Evolutionary conservation across 2,797 vertebrate genomes (phyloP).

Genomic region (Sebastes wilsoni): DNA sequence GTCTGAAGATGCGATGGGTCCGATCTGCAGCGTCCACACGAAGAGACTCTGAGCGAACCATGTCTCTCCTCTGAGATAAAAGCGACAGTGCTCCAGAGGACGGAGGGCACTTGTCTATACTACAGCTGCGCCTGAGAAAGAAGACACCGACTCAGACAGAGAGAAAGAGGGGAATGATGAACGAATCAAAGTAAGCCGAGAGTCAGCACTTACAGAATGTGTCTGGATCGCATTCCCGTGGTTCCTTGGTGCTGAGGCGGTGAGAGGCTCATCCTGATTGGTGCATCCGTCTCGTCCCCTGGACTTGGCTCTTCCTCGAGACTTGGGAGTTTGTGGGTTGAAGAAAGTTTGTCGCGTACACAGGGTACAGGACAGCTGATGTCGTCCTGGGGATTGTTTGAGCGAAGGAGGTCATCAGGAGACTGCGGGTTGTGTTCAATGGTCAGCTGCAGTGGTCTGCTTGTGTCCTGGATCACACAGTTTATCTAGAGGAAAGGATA

Average conservation of each 20-base stretch:
- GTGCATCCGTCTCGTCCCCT: slow-evolving; percentile 67
- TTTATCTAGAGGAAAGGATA: slow-evolving; percentile 83
- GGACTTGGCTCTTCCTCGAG: slow-evolving; percentile 71
- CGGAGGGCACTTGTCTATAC: slow-evolving; percentile 89
- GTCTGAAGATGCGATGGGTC: slow-evolving; percentile 93
- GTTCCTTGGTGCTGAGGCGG: slow-evolving; percentile 69
- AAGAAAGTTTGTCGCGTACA: slow-evolving; percentile 39
- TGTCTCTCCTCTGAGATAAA: slow-evolving; percentile 88
- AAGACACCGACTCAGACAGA: slow-evolving; percentile 7
- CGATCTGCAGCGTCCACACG: slow-evolving; percentile 84
- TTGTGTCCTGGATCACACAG: slow-evolving; percentile 90
- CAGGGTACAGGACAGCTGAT: slow-evolving; percentile 28
- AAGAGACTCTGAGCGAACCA: slow-evolving; percentile 94
- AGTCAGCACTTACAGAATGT: slow-evolving; percentile 83
- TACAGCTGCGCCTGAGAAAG: slow-evolving; percentile 89
- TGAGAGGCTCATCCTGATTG: slow-evolving; percentile 58
- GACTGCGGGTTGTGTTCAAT: slow-evolving; percentile 90
- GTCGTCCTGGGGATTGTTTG: slow-evolving; percentile 22
- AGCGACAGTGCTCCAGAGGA: slow-evolving; percentile 80
- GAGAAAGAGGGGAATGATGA: not conserved
- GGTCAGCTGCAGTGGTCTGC: slow-evolving; percentile 91
- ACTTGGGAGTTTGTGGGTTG: slow-evolving; percentile 64
- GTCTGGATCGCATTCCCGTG: slow-evolving; percentile 65
- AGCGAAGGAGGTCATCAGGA: slow-evolving; percentile 44
- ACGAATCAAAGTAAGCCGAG: not conserved